A percentile compares a stretch with the other conserved stretches of the same genome.
Evolutionary conservation across 2,888 invertebrate species (phyloP).

Genomic region (Cryptocephalus moraei): DNA sequence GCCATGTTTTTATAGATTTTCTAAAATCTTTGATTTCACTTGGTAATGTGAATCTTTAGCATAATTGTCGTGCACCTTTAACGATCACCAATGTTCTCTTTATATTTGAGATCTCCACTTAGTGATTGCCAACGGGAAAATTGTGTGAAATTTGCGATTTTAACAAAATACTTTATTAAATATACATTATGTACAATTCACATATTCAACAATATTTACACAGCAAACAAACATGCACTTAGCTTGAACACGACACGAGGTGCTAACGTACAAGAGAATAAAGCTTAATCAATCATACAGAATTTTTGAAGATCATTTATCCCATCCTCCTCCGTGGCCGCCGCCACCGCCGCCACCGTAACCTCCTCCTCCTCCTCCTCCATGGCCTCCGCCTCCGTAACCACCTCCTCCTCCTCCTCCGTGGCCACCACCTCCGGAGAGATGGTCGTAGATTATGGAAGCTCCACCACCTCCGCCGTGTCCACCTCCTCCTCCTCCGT

Average conservation of each 20-base stretch:
- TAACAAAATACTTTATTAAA: no score
- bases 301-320: neutral
- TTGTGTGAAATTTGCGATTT: no score
- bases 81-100: no score
- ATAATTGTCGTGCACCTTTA: no score
- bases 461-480: constrained; percentile 1
- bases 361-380: constrained; percentile 2
- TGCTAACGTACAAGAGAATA: constrained; percentile 8
- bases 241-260: constrained; percentile 15
- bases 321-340: constrained; percentile 2
- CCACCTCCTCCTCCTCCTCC: constrained; percentile 1
- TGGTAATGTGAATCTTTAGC: no score
- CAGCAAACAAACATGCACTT: constrained; percentile 13
- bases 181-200: no score
- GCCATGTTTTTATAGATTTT: no score
- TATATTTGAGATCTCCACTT: no score
- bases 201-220: constrained; percentile 17
- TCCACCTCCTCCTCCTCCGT: neutral
- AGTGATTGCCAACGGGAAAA: no score
- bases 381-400: neutral
- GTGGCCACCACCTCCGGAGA: constrained; percentile 3
- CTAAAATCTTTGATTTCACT: no score
- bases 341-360: constrained; percentile 5
- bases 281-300: no score
- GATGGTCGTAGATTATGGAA: constrained; percentile 2